These are phyloP conservation scores for Nycticorax nycticorax DNA, from an alignment of 2,113 vertebrate genomes.

Conservation along the genomic window DNA sequence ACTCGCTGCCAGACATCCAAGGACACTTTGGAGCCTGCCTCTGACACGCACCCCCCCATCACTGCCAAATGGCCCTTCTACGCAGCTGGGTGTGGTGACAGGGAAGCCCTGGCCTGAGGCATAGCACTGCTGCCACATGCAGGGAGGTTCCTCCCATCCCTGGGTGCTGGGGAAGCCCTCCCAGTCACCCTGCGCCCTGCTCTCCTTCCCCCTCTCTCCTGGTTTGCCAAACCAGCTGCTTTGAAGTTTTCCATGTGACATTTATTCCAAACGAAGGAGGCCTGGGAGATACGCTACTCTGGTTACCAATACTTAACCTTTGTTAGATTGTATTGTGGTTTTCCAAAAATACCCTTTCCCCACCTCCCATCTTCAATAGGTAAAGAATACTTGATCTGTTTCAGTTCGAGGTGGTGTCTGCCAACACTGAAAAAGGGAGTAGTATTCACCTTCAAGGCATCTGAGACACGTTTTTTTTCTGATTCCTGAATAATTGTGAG, in stretches of 20 bases:
- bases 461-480: neutral
- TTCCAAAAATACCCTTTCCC: neutral
- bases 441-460: neutral
- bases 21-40: neutral
- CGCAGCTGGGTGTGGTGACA: neutral
- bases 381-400: neutral
- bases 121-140: rapidly evolving
- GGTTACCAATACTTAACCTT: neutral
- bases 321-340: neutral
- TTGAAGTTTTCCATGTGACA: neutral
- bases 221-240: neutral
- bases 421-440: neutral
- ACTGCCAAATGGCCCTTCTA: neutral
- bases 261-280: neutral
- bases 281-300: neutral
- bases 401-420: neutral
- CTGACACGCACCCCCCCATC: rapidly evolving
- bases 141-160: neutral
- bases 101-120: neutral
- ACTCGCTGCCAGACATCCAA: neutral
- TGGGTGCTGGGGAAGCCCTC: neutral
- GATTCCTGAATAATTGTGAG: neutral
- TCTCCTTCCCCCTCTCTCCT: neutral
- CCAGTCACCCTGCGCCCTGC: neutral
- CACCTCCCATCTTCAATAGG: neutral